Conservation (phyloP, 2,113 vertebrate species). For the Onychostoma macrolepis region DNA sequence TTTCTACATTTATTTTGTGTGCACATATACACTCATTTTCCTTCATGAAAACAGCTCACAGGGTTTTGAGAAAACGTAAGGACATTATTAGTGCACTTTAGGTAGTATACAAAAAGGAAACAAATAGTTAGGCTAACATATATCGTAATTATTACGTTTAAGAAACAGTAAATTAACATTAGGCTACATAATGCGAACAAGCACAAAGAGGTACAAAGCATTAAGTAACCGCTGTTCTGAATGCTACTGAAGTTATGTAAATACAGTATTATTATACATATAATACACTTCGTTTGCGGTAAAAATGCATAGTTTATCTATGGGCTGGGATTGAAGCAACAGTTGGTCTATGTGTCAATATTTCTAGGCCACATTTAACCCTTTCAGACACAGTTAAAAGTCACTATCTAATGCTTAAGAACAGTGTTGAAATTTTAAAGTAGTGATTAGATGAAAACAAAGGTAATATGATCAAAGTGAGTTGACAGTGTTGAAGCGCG, state of each 20-base stretch:
- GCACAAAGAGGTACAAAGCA: not conserved
- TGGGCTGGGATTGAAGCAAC: slow-evolving; percentile 52
- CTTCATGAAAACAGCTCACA: not conserved
- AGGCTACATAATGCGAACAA: not conserved
- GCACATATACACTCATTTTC: not conserved
- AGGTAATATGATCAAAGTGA: not conserved
- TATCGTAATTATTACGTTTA: not conserved
- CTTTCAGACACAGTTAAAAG: slow-evolving; percentile 11
- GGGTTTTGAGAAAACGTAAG: not conserved
- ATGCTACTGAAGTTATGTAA: not conserved
- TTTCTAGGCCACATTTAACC: slow-evolving; percentile 56
- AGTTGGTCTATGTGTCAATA: slow-evolving; percentile 58
- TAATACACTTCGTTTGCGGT: not conserved
- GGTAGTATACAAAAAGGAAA: too few species aligned
- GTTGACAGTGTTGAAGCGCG: not conserved
- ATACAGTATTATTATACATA: not conserved
- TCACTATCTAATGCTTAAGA: not conserved
- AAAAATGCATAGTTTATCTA: not conserved
- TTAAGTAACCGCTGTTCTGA: not conserved
- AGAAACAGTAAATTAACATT: not conserved
- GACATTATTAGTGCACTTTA: not conserved
- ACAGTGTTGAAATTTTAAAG: not conserved
- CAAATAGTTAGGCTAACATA: not conserved
- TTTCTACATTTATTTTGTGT: not conserved
- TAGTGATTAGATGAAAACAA: not conserved